Evolutionary conservation across 1,140 invertebrate genomes (phyloP), one percentile per base, ranked within the genome.

Genomic region (Drosophila pachea): DNA sequence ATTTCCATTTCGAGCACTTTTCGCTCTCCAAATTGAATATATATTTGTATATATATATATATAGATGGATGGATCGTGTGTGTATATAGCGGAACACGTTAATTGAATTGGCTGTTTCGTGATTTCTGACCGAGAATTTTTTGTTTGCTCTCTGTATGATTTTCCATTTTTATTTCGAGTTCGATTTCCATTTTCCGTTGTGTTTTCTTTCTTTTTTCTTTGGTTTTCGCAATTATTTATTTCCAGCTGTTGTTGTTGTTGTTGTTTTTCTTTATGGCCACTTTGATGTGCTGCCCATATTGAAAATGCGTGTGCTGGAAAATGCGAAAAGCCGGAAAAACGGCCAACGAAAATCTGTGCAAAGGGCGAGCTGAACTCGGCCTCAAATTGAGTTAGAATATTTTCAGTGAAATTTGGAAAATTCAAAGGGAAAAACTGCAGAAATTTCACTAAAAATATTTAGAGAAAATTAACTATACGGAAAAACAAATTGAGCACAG

Each of bases 41-140:
- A 22, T 22, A 22, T 22, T 22, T 22, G 22, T 2, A 22, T 22
- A 22, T 22, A 22, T 22, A 22, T 22, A 22, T 22, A 22, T 22
- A 22, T 22, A 22, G 22, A 22, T 22, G 22, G 22, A 22, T 22
- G 22, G 22, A 22, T 22, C 22, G 22, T 22, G 22, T 22, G 22
- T 22, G 22, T 22, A 22, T 22, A 22, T 22, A 42, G 33, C 40
- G 59, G 63, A 61, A 52, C 33, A 67, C 69, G 79, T 83, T 84
- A 84, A 83, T 83, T 78, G 78, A 84, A 84, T 67, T 84, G 58
- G 40, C 50, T 48, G 35, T 35, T 47, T 73, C 68, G 73, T 73
- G 69, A 82, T 74, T 79, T 76, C 66, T 63, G 61, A 49, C 76
- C 72, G 59, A 38, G 61, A 48, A 61, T 22, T 22, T 22, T 63